A percentile compares a stretch with the other conserved stretches of the same genome.
Conservation (phyloP, 2,797 vertebrate species). For the Sebastes taczanowskii region DNA sequence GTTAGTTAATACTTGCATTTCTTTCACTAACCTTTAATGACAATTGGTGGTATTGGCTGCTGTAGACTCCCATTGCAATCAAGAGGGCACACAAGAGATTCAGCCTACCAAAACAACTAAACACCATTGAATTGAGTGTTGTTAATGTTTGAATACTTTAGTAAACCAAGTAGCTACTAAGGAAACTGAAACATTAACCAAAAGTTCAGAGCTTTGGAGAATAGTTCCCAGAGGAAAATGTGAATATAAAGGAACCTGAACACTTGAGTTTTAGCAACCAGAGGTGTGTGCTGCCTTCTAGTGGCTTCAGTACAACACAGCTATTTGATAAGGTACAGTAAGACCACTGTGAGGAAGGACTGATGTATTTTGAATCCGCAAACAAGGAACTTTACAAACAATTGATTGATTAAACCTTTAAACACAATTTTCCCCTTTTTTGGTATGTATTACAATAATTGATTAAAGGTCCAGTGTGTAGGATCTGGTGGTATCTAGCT, state of each 20-base stretch:
- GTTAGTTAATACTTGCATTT: neutral
- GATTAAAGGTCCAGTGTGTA: neutral
- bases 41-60: neutral
- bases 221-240: neutral
- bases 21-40: neutral
- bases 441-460: neutral
- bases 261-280: neutral
- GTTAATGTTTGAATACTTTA: neutral
- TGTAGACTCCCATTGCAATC: neutral
- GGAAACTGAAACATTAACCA: neutral
- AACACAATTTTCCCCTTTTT: neutral
- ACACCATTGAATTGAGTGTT: neutral
- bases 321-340: neutral
- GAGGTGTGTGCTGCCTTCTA: conserved; percentile 56
- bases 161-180: neutral
- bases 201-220: neutral
- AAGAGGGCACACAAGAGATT: neutral
- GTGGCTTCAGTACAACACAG: conserved; percentile 14
- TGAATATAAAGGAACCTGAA: neutral
- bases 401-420: neutral
- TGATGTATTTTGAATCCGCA: neutral
- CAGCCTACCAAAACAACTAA: neutral
- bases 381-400: neutral
- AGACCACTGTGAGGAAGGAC: neutral
- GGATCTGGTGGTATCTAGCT: too few species aligned